Percentiles rank a stretch among this genome's conserved stretches.
Conservation (phyloP, 1,140 invertebrate species). For the Heterodera schachtii region DNA sequence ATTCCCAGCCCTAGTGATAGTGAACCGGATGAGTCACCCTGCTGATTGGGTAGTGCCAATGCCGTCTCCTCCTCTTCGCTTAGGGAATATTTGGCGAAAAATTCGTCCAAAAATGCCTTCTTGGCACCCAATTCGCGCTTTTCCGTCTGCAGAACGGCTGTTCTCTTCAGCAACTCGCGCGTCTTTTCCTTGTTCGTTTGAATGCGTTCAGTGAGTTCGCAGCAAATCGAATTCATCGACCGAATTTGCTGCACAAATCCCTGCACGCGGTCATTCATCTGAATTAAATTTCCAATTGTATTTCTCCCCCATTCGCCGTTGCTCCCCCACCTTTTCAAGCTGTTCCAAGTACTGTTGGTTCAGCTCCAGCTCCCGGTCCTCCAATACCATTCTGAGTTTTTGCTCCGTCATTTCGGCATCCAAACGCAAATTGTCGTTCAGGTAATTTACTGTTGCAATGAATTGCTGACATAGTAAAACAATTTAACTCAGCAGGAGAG, state of each 20-base stretch:
- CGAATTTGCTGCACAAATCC: constrained; percentile 56
- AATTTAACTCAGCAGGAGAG: background rate
- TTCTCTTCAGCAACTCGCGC: constrained; percentile 57
- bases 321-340: constrained; percentile 52
- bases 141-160: constrained; percentile 55
- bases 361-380: constrained; percentile 58
- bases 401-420: constrained; percentile 45
- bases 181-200: constrained; percentile 63
- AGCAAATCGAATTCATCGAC: constrained; percentile 61
- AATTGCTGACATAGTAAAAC: constrained; percentile 49
- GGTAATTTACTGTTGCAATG: constrained; percentile 51
- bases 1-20: too few species aligned
- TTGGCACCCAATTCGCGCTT: constrained; percentile 57
- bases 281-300: background rate
- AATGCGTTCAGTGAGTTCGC: constrained; percentile 57
- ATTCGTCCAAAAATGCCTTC: constrained; percentile 55
- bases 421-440: constrained; percentile 36
- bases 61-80: constrained; percentile 52
- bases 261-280: constrained; percentile 60
- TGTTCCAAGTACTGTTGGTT: constrained; percentile 56
- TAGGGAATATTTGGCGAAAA: constrained; percentile 59
- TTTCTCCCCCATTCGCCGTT: too few species aligned
- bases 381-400: constrained; percentile 47
- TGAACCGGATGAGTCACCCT: background rate
- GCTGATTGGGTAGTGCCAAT: constrained; percentile 20